Conservation (phyloP, 2,113 vertebrate species). For the Osmerus eperlanus region DNA sequence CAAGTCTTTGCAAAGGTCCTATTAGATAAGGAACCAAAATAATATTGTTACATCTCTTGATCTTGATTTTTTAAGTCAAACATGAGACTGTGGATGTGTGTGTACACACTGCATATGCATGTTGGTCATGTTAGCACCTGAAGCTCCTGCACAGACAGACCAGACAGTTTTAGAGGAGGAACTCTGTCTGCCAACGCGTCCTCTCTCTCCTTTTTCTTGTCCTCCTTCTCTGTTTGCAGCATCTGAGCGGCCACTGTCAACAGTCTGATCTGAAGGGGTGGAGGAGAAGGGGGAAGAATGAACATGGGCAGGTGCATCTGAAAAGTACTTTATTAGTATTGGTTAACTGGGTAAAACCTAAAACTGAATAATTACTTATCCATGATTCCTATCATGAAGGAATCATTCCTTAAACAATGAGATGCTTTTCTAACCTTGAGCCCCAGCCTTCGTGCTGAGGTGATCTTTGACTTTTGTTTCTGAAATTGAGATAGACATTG, state of each 20-base stretch:
- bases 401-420: not conserved
- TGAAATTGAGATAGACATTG: slow-evolving; percentile 20
- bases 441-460: slow-evolving; percentile 51
- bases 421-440: slow-evolving; percentile 44
- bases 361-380: too few relatives aligned
- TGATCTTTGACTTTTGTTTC: slow-evolving; percentile 57
- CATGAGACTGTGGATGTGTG: not conserved
- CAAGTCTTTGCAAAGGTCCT: slow-evolving; percentile 62
- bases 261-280: slow-evolving; percentile 26
- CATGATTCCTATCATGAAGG: too few relatives aligned
- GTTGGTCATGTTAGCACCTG: slow-evolving; percentile 29
- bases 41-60: not conserved
- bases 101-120: not conserved
- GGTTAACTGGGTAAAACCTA: too few relatives aligned
- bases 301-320: too few relatives aligned
- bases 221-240: slow-evolving; percentile 47
- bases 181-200: slow-evolving; percentile 43
- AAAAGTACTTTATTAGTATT: too few relatives aligned
- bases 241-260: slow-evolving; percentile 52
- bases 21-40: slow-evolving; percentile 4
- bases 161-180: slow-evolving; percentile 44
- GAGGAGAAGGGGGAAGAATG: too few relatives aligned
- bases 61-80: not conserved
- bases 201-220: slow-evolving; percentile 49
- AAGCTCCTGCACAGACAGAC: slow-evolving; percentile 50